These are phyloP conservation scores for Muntiacus reevesi DNA, from an alignment of 2,113 vertebrate genomes.

Conservation along the genomic window DNA sequence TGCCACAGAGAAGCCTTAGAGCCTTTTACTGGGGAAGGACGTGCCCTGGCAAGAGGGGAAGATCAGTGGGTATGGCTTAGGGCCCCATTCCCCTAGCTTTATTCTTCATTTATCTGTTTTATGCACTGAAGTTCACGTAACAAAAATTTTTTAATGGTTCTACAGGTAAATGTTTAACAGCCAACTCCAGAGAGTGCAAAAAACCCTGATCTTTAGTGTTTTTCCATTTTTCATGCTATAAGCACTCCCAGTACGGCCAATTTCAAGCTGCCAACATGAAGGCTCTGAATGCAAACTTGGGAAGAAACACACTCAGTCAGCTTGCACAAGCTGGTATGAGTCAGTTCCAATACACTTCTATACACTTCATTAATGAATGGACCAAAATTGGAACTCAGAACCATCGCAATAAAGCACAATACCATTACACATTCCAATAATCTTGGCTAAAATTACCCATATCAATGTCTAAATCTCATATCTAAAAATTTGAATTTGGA, in stretches of 20 bases:
- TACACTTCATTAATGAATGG: background rate
- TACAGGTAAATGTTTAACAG: background rate
- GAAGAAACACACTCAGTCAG: background rate
- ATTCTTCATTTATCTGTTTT: background rate
- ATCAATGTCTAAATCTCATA: background rate
- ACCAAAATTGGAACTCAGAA: background rate
- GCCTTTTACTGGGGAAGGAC: background rate
- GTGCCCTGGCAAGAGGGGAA: background rate
- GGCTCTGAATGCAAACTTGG: background rate
- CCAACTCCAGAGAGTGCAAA: background rate
- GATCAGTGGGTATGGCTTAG: background rate
- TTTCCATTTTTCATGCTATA: background rate
- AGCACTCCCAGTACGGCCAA: background rate
- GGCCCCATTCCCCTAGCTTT: background rate
- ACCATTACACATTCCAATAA: background rate
- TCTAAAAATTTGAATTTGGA: background rate
- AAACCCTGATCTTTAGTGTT: background rate
- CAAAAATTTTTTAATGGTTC: background rate
- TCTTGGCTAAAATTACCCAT: background rate
- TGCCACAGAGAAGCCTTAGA: background rate
- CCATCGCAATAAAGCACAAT: background rate
- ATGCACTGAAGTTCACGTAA: background rate
- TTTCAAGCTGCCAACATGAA: background rate
- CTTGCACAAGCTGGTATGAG: background rate
- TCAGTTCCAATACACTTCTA: background rate